These are phyloP conservation scores for Condylostylus longicornis DNA, from an alignment of 1,140 invertebrate species.

Conservation along the genomic window DNA sequence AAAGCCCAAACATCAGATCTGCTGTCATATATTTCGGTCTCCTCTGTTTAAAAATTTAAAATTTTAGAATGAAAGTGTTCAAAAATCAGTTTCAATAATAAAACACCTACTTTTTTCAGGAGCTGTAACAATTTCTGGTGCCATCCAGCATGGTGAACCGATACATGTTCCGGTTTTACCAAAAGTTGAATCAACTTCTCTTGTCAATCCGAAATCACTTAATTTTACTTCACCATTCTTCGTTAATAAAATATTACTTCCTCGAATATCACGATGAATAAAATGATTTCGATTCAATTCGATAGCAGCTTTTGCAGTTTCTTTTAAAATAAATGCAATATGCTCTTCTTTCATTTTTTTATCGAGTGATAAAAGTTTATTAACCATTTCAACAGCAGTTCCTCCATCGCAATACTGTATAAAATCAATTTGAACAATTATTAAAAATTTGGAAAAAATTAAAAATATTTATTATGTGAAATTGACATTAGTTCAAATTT, in stretches of 20 bases:
- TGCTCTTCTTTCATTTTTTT: slow-evolving; percentile 69
- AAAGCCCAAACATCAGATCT: slow-evolving; percentile 81
- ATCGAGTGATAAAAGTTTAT: slow-evolving; percentile 46
- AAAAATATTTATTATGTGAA: too few relatives aligned
- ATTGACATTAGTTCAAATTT: too few relatives aligned
- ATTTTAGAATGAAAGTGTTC: not conserved
- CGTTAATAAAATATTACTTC: slow-evolving; percentile 74
- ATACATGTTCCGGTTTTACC: slow-evolving; percentile 55
- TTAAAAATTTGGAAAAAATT: too few relatives aligned
- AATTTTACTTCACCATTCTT: slow-evolving; percentile 69
- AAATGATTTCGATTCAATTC: slow-evolving; percentile 73
- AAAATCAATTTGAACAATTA: slow-evolving; percentile 1
- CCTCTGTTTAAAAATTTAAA: slow-evolving; percentile 14
- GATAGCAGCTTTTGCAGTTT: slow-evolving; percentile 64
- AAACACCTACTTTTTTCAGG: slow-evolving; percentile 15
- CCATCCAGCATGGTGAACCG: slow-evolving; percentile 85
- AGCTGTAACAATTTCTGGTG: slow-evolving; percentile 61
- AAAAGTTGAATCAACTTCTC: slow-evolving; percentile 57
- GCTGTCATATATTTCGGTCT: slow-evolving; percentile 47
- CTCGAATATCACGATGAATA: slow-evolving; percentile 74
- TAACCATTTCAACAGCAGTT: slow-evolving; percentile 61
- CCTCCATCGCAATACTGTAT: slow-evolving; percentile 67
- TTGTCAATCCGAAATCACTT: slow-evolving; percentile 69
- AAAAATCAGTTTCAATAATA: too few relatives aligned
- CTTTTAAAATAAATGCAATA: slow-evolving; percentile 72